These are phyloP conservation scores for crab-eating macaque (Macaca fascicularis) DNA, from an alignment of 2,113 vertebrate genomes.

Conservation along the genomic window T2T-MFA8v1.1 NC_088375.1:168139501-168140000, in stretches of 20 bases:
- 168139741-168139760: neutral
- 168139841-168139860: neutral
- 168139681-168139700: neutral
- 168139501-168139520: too few species aligned
- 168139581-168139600: neutral
- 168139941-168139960: neutral
- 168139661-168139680: neutral
- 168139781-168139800: neutral
- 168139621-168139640: neutral
- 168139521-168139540: too few species aligned
- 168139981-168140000: neutral
- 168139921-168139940: neutral
- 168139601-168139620: neutral
- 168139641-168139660: neutral
- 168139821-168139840: neutral
- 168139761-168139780: neutral
- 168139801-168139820: neutral
- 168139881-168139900: neutral
- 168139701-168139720: neutral
- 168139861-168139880: neutral
- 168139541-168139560: neutral
- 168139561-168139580: neutral
- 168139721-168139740: conserved; percentile 3
- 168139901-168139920: neutral
- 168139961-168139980: neutral